Base-by-base conservation (phyloP, 2,888 invertebrate species). In the Ypsolopha scabrella region DNA sequence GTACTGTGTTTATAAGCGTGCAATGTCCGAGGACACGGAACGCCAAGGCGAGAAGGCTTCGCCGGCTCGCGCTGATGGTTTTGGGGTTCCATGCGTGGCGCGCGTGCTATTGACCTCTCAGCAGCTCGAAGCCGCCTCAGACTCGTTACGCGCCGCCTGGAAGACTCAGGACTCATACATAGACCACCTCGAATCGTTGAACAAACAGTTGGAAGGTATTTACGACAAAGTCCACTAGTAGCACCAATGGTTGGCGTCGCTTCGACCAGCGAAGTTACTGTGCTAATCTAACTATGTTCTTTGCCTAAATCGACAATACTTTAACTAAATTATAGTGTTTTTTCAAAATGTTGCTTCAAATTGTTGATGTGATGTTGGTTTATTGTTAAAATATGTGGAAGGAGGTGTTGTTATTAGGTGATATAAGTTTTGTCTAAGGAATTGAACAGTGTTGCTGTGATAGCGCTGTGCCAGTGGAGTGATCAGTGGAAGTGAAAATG, bases 131-230 rank as follows among this genome's bases (percentile, higher is more conserved):
- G 85, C 85, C 66, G 85, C 91, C 60, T 88, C 88, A 61, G 87
- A 90, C 62, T 90, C 92, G 65, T 88, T 92, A 74, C 88, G 89
- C 64, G 86, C 88, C 75, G 89, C 90, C 69, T 93, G 93, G 93
- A 89, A 87, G 77, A 89, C 89, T 76, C 93, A 93, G 89, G 93
- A 93, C 82, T 88, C 88, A 72, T 93, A 92, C 87, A 89, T 93
- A 82, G 90, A 92, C 75, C 88, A 88, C 70, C 88, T 93, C 79
- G 93, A 93, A 89, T 87, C 91, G 63, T 91, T 91, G 87, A 87
- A 90, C 79, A 87, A 90, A 85, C 89, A 89, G 87, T 90, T 92
- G 90, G 93, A 93, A 92, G 93, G 93, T 93, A 92, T 88, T 89
- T 83, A 87, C 76, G 81, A 76, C 76, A 80, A 62, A 72, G 79